Conservation (phyloP, 2,888 invertebrate species). For the Polietes domitor region DNA sequence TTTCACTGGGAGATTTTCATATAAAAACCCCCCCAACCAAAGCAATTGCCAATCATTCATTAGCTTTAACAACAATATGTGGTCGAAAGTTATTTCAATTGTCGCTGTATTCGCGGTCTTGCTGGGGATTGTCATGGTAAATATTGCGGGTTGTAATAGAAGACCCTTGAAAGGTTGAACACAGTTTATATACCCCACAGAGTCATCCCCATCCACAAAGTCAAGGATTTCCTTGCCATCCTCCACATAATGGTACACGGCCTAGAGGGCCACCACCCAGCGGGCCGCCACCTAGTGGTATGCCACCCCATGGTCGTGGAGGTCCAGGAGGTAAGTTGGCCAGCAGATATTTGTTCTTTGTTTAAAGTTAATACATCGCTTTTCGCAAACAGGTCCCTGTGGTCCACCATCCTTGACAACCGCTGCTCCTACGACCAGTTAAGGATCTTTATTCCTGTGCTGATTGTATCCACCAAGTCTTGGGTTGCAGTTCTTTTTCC, state of each 20-base stretch:
- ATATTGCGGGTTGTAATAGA: too few species aligned
- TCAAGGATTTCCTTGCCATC: conserved; percentile 47
- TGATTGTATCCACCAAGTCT: neutral
- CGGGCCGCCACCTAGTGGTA: too few species aligned
- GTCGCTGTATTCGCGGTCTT: conserved; percentile 44
- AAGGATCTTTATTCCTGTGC: neutral
- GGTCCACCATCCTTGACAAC: conserved; percentile 37
- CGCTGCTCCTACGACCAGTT: conserved; percentile 35
- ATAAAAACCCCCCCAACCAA: conserved; percentile 51
- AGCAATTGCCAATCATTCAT: neutral
- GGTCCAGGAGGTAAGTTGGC: conserved; percentile 42
- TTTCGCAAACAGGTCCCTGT: conserved; percentile 45
- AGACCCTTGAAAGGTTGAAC: neutral
- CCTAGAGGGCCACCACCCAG: conserved; percentile 62
- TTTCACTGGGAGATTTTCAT: conserved; percentile 4
- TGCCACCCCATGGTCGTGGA: conserved; percentile 41
- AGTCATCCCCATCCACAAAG: conserved; percentile 52
- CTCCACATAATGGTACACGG: conserved; percentile 58
- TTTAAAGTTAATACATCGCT: neutral
- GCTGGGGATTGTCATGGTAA: conserved; percentile 56
- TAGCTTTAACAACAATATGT: conserved; percentile 47
- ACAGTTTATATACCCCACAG: neutral
- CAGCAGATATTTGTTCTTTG: neutral
- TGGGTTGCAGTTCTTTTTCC: neutral
- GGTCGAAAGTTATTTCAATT: conserved; percentile 50